Conservation (phyloP, 2,113 vertebrate genomes). For the Lagopus leucura region DNA sequence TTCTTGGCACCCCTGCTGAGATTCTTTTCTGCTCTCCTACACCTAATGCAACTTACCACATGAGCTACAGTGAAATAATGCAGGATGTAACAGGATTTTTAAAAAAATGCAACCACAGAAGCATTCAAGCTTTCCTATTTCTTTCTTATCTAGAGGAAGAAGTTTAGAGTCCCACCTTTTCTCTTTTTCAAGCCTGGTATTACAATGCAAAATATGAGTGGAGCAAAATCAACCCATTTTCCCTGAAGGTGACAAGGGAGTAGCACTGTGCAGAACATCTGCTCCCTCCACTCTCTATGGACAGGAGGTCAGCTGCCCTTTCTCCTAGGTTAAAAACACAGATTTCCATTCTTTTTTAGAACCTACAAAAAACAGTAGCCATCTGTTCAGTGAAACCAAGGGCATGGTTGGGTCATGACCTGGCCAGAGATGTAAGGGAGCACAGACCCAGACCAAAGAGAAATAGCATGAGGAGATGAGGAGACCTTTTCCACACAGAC, state of each 20-base stretch:
- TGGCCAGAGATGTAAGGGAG: not conserved
- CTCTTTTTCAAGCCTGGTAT: not conserved
- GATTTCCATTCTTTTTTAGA: not conserved
- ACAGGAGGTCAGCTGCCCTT: not conserved
- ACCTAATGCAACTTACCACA: fast-evolving
- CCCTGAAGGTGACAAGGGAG: not conserved
- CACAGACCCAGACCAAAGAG: not conserved
- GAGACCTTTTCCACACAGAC: not conserved
- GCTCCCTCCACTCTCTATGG: not conserved
- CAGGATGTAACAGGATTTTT: not conserved
- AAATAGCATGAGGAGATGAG: not conserved
- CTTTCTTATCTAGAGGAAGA: not conserved
- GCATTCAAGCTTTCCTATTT: not conserved
- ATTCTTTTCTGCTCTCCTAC: not conserved
- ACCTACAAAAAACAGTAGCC: not conserved
- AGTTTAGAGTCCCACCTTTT: not conserved
- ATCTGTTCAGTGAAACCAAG: not conserved
- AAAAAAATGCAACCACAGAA: not conserved
- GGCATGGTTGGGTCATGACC: not conserved
- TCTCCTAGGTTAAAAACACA: not conserved
- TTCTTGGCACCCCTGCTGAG: not conserved
- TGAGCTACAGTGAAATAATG: not conserved
- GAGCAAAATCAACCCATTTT: slow-evolving; percentile 1
- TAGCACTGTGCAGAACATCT: not conserved
- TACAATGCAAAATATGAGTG: not conserved